Evolutionary conservation across 2,888 invertebrate species (phyloP).

Genomic region (Cabera pusaria): DNA sequence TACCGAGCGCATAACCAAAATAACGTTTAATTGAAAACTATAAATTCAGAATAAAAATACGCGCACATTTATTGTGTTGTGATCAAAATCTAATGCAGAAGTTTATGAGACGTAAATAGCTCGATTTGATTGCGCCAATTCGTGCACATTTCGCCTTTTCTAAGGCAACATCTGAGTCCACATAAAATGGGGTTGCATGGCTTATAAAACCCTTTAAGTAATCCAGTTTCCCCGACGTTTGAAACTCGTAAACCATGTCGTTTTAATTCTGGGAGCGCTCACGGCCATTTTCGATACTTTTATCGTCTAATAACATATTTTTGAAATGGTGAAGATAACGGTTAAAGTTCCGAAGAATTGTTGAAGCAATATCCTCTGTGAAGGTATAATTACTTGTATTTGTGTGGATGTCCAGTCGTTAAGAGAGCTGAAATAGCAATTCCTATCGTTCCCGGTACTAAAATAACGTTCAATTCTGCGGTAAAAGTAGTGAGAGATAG

Average conservation of each 20-base stretch:
- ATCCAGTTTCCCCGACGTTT: constrained; percentile 38
- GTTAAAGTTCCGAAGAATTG: constrained; percentile 19
- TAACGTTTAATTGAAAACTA: constrained; percentile 29
- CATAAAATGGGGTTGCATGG: constrained; percentile 40
- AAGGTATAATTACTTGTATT: constrained; percentile 51
- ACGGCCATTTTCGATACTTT: constrained; percentile 29
- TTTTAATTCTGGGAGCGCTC: constrained; percentile 37
- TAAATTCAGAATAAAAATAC: constrained; percentile 27
- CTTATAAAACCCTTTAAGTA: constrained; percentile 43
- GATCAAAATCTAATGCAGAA: constrained; percentile 18
- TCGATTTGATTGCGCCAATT: constrained; percentile 30
- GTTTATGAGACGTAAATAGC: constrained; percentile 21
- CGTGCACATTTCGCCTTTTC: constrained; percentile 24
- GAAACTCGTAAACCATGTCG: constrained; percentile 37
- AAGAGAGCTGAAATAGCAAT: constrained; percentile 52
- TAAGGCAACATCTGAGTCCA: constrained; percentile 39
- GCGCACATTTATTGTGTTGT: constrained; percentile 14
- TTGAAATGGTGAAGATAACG: constrained; percentile 32
- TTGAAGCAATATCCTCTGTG: constrained; percentile 19
- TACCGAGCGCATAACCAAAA: constrained; percentile 26
- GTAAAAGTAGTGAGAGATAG: constrained; percentile 33
- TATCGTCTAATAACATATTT: constrained; percentile 44
- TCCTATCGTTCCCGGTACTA: constrained; percentile 54
- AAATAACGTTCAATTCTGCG: constrained; percentile 54
- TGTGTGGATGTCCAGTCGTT: constrained; percentile 49